Evolutionary conservation across 2,797 vertebrate genomes (phyloP).

Genomic region (Remorina albescens): DNA sequence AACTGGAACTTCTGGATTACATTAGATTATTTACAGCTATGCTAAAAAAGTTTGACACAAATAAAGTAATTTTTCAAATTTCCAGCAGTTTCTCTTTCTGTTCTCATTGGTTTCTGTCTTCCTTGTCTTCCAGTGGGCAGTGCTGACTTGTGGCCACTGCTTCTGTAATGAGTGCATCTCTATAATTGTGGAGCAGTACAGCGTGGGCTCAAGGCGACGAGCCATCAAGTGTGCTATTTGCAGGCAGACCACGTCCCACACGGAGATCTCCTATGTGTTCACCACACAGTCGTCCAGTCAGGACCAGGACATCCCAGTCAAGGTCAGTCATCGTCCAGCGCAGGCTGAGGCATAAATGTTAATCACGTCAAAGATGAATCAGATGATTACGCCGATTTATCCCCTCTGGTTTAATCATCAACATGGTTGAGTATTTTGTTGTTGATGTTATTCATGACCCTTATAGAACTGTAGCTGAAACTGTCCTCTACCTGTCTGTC

Average conservation of each 20-base stretch:
- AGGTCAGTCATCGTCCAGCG: slow-evolving; percentile 81
- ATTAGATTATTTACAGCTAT: too few relatives aligned
- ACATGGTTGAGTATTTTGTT: neutral
- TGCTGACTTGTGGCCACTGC: slow-evolving; percentile 97
- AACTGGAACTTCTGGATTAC: too few relatives aligned
- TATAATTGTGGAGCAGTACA: slow-evolving; percentile 98
- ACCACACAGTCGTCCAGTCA: slow-evolving; percentile 90
- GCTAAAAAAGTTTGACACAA: too few relatives aligned
- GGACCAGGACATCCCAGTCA: slow-evolving; percentile 95
- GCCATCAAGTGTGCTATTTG: slow-evolving; percentile 98
- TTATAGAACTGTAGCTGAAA: neutral
- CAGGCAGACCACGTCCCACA: slow-evolving; percentile 94
- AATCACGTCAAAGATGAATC: neutral
- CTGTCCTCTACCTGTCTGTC: slow-evolving; percentile 18
- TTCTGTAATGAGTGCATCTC: slow-evolving; percentile 97
- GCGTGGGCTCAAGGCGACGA: slow-evolving; percentile 90
- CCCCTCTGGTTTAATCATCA: neutral
- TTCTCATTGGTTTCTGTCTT: neutral
- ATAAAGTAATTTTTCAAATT: too few relatives aligned
- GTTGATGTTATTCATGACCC: neutral
- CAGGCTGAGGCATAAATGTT: neutral
- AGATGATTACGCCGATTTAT: neutral
- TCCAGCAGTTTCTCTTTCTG: neutral
- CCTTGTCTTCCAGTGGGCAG: slow-evolving; percentile 90
- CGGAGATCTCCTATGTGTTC: slow-evolving; percentile 98